Conservation (phyloP, 1,140 invertebrate genomes). For the Nautilus pompilius region DNA sequence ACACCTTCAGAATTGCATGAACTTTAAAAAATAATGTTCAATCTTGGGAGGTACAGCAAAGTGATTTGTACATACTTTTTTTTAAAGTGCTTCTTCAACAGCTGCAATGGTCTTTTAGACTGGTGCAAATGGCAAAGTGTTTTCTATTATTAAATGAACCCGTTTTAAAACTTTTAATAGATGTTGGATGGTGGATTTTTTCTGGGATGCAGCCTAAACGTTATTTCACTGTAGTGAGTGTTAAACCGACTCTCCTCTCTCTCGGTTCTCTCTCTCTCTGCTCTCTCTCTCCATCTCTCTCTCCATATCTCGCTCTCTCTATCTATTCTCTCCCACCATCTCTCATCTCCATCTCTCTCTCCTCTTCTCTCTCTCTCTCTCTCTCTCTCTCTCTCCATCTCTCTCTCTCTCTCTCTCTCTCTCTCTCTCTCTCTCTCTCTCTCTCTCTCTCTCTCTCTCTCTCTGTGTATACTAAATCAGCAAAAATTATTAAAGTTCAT, state of each 20-base stretch:
- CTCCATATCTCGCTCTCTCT: background rate
- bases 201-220: no score
- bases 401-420: background rate
- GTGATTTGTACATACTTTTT: no score
- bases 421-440: background rate
- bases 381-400: background rate
- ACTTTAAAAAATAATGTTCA: no score
- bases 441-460: background rate
- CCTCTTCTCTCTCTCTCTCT: background rate
- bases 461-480: background rate
- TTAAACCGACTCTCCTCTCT: background rate
- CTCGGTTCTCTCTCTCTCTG: background rate
- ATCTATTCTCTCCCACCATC: background rate
- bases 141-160: no score
- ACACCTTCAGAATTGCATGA: no score
- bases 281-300: background rate
- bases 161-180: no score
- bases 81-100: no score
- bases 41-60: no score
- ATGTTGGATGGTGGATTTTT: no score
- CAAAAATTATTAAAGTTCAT: background rate
- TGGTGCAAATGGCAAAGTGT: no score
- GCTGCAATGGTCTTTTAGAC: no score
- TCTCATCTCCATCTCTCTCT: background rate
- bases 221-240: no score